A percentile compares a stretch with the other conserved stretches of the same genome.
Evolutionary conservation across 2,888 invertebrate genomes (phyloP).

Genomic region (Spilosoma lubricipeda): DNA sequence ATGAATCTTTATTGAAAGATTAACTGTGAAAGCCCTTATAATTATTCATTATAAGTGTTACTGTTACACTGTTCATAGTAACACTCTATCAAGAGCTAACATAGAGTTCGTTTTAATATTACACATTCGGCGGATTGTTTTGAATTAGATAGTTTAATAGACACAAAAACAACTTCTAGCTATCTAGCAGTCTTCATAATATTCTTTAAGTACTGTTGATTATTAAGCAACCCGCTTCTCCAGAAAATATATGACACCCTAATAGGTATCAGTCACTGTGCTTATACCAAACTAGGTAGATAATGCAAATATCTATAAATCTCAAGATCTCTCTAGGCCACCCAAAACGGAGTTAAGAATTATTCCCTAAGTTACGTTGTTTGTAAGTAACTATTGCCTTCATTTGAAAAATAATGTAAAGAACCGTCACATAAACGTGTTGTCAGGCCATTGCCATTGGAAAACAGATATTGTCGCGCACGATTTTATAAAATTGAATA

Average conservation of each 20-base stretch:
- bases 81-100: background rate
- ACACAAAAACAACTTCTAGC: background rate
- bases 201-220: too few species aligned
- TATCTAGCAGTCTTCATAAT: background rate
- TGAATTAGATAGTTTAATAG: background rate
- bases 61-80: background rate
- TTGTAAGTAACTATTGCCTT: background rate
- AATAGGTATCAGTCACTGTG: too few species aligned
- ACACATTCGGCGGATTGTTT: background rate
- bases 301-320: background rate
- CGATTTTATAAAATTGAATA: slow-evolving; percentile 47
- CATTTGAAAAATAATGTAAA: slow-evolving; percentile 17
- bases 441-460: slow-evolving; percentile 40
- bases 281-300: too few species aligned
- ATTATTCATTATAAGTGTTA: slow-evolving; percentile 42
- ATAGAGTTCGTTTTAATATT: background rate
- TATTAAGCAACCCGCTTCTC: background rate
- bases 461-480: slow-evolving; percentile 38
- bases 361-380: background rate
- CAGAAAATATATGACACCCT: background rate
- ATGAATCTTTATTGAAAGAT: slow-evolving; percentile 46
- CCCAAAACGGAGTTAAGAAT: background rate
- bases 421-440: slow-evolving; percentile 19
- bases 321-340: background rate
- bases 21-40: slow-evolving; percentile 23